A percentile compares a stretch with the other conserved stretches of the same genome.
phyloP scores from a whole-genome alignment of 37 sponge, comb jelly and placozoan species.

The Dysidea cf. avara region DNA sequence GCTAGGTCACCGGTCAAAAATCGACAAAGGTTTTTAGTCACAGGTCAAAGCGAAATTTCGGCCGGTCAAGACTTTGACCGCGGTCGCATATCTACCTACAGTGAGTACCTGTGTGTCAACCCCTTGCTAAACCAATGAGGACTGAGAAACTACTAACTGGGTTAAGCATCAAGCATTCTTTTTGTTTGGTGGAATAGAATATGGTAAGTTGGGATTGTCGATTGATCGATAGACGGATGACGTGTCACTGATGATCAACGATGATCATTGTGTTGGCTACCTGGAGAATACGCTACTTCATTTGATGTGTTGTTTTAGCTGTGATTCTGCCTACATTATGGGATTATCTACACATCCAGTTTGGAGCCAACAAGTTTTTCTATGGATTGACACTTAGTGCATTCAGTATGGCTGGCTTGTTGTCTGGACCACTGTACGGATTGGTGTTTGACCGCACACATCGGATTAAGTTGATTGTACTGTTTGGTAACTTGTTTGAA shows the following conservation, averaged over 20 bases:
- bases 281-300: neutral
- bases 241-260: neutral
- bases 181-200: constrained; percentile 73
- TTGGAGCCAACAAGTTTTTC: constrained; percentile 50
- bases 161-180: constrained; percentile 39
- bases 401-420: constrained; percentile 76
- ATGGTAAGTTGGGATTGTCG: constrained; percentile 53
- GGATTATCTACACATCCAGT: constrained; percentile 43
- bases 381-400: constrained; percentile 81
- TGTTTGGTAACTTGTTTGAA: constrained; percentile 76
- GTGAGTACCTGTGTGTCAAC: too few relatives aligned
- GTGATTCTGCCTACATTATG: constrained; percentile 82
- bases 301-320: neutral
- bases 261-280: neutral
- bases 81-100: too few relatives aligned
- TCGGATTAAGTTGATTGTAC: constrained; percentile 51
- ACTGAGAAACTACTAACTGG: too few relatives aligned
- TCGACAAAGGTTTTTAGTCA: too few relatives aligned
- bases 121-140: too few relatives aligned
- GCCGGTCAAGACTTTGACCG: too few relatives aligned
- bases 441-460: constrained; percentile 67
- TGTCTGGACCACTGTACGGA: constrained; percentile 78
- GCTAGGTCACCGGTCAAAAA: too few relatives aligned
- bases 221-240: too few relatives aligned
- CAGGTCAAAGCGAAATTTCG: too few relatives aligned